These are phyloP conservation scores for Ataeniobius toweri DNA, from an alignment of 2,797 vertebrate genomes.

Conservation along the genomic window DNA sequence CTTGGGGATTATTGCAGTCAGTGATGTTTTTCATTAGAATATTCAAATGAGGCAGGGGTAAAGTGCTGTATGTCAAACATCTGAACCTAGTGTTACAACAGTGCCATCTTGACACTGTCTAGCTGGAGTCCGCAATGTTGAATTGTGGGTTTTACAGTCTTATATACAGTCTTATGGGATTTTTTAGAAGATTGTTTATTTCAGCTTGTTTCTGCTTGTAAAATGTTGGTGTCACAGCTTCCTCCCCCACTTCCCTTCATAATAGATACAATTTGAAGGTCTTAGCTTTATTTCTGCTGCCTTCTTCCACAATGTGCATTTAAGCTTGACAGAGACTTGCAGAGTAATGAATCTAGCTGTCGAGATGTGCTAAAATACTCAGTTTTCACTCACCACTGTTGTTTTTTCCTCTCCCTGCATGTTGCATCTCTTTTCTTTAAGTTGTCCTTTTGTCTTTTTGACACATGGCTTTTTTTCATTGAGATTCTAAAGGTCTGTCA, in stretches of 20 bases:
- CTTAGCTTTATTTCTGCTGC: constrained; percentile 40
- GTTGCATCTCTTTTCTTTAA: constrained; percentile 40
- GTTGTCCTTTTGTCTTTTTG: constrained; percentile 52
- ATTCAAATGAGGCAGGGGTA: background rate
- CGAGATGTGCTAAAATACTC: constrained; percentile 63
- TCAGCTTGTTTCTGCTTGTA: constrained; percentile 16
- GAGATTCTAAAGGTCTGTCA: constrained; percentile 70
- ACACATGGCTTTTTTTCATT: constrained; percentile 71
- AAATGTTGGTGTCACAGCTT: constrained; percentile 5
- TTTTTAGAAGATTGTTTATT: background rate
- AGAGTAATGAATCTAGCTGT: constrained; percentile 56
- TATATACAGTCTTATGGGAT: background rate
- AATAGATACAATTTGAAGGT: constrained; percentile 18
- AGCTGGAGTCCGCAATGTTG: background rate
- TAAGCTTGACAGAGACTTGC: constrained; percentile 43
- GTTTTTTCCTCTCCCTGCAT: constrained; percentile 56
- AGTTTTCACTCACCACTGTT: constrained; percentile 64
- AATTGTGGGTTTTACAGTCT: background rate
- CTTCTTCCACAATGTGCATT: constrained; percentile 28
- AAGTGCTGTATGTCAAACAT: background rate
- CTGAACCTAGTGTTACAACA: no score
- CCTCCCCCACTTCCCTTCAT: constrained; percentile 4
- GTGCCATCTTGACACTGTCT: no score
- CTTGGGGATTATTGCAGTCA: background rate
- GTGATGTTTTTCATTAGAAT: background rate